Evolutionary conservation across 1,140 invertebrate genomes (phyloP).

Genomic region (Melanaphis sacchari): DNA sequence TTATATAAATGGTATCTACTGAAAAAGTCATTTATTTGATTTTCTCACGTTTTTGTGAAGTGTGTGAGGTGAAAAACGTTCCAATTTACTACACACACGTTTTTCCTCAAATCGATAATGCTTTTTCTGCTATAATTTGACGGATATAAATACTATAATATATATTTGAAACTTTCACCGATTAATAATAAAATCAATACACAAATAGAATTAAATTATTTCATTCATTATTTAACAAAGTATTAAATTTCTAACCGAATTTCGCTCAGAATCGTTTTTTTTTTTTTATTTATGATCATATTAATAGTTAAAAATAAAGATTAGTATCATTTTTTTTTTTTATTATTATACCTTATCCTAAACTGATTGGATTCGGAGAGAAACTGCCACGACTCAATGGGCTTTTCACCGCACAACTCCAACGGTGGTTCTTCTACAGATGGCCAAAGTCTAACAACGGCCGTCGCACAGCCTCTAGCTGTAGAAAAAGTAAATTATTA

Average conservation of each 20-base stretch:
- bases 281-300: neutral
- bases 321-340: too few relatives aligned
- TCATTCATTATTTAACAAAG: neutral
- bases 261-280: neutral
- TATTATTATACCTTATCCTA: conserved; percentile 73
- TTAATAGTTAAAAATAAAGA: too few relatives aligned
- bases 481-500: conserved; percentile 53
- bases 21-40: conserved; percentile 2
- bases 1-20: neutral
- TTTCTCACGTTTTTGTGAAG: neutral
- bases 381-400: conserved; percentile 78
- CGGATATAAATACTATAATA: neutral
- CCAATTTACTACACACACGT: neutral
- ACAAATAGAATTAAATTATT: neutral
- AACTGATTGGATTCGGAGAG: conserved; percentile 84
- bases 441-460: conserved; percentile 87
- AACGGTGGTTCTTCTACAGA: conserved; percentile 76
- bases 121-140: neutral
- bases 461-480: conserved; percentile 89
- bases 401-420: conserved; percentile 88
- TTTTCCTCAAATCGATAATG: neutral
- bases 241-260: neutral
- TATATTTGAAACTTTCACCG: neutral
- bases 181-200: neutral
- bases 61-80: neutral